Evolutionary conservation across 2,888 invertebrate genomes (phyloP).

Genomic region (Amitus sp.): DNA sequence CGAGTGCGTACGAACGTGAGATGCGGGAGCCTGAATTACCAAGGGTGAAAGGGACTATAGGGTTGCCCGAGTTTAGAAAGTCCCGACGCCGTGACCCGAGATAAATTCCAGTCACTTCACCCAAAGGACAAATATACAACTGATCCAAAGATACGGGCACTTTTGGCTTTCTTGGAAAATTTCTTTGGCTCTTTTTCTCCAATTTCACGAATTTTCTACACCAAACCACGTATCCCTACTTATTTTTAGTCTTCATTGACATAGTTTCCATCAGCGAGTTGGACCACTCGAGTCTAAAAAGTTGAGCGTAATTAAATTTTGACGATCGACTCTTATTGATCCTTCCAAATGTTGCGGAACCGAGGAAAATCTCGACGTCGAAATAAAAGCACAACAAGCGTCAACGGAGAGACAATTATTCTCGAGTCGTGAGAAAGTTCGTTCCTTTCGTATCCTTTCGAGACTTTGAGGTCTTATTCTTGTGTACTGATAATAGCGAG

Average conservation of each 20-base stretch:
- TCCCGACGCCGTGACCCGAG: conserved; percentile 11
- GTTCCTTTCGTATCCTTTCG: conserved; percentile 23
- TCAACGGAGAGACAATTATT: conserved; percentile 25
- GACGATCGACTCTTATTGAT: too few species aligned
- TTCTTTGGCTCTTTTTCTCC: not conserved
- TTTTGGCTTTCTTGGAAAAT: not conserved
- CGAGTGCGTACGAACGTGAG: conserved; percentile 25
- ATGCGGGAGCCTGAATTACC: conserved; percentile 12
- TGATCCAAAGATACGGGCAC: conserved; percentile 5
- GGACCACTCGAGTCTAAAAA: too few species aligned
- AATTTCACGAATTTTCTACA: too few species aligned
- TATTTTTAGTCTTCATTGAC: too few species aligned
- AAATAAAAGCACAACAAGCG: conserved; percentile 4
- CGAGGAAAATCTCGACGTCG: not conserved
- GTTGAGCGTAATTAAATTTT: too few species aligned
- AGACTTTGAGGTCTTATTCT: conserved; percentile 33
- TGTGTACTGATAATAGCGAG: conserved; percentile 38
- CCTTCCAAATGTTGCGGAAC: not conserved
- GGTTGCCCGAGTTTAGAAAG: conserved; percentile 10
- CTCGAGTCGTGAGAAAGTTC: conserved; percentile 32
- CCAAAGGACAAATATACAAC: conserved; percentile 5
- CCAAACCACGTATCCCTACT: too few species aligned
- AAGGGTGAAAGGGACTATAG: conserved; percentile 7
- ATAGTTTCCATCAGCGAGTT: too few species aligned
- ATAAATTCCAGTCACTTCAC: conserved; percentile 10